phyloP scores from a whole-genome alignment of 2,113 vertebrate genomes.

The Aptenodytes patagonicus region DNA sequence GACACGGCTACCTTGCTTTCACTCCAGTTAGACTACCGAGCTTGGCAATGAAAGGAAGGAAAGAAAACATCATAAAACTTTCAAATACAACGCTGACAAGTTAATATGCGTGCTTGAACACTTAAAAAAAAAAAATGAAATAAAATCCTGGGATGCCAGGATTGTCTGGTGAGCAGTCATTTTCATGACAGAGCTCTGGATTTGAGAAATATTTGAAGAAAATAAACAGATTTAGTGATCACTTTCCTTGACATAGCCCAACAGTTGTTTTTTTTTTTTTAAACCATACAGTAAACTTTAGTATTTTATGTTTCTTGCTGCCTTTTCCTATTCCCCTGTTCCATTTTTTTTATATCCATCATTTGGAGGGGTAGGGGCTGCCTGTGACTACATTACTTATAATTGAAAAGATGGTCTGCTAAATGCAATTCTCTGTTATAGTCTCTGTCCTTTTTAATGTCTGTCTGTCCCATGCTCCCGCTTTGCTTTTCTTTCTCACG shows the following conservation, averaged over 20 bases:
- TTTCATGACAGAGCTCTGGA: background rate
- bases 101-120: background rate
- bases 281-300: background rate
- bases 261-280: background rate
- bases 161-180: background rate
- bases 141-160: background rate
- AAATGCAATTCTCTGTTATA: background rate
- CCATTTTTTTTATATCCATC: background rate
- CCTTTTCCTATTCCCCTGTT: background rate
- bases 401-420: background rate
- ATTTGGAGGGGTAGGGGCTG: background rate
- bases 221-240: background rate
- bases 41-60: background rate
- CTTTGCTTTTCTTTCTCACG: background rate
- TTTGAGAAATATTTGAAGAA: background rate
- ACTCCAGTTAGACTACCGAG: background rate
- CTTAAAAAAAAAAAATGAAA: background rate
- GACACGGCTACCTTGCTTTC: fast-evolving
- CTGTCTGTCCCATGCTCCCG: background rate
- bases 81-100: background rate
- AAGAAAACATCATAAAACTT: background rate
- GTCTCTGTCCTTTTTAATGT: background rate
- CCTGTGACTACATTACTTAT: background rate
- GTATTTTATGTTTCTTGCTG: background rate
- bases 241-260: background rate